Evolutionary conservation across 2,113 vertebrate species (phyloP).

Genomic region (Narcine bancroftii): DNA sequence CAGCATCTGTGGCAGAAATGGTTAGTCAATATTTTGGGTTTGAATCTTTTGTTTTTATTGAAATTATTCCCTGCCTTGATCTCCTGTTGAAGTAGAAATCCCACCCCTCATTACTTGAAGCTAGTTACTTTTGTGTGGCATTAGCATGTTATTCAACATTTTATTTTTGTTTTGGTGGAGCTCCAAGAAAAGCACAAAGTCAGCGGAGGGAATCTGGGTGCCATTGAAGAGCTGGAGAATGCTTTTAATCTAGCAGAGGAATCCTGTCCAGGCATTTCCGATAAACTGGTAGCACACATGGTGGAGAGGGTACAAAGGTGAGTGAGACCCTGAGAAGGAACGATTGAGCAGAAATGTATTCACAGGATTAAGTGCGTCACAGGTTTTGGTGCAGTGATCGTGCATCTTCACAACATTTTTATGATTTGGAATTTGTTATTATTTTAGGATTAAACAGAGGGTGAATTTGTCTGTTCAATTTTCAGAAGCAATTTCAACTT

Average conservation of each 20-base stretch:
- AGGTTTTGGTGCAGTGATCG: background rate
- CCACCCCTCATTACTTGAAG: too few species aligned
- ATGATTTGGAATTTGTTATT: background rate
- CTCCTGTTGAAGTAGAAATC: background rate
- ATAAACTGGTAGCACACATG: conserved; percentile 82
- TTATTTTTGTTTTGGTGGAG: conserved; percentile 47
- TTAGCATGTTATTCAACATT: background rate
- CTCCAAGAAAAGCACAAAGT: conserved; percentile 81
- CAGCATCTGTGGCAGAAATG: too few species aligned
- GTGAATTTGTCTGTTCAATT: background rate
- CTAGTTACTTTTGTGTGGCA: background rate
- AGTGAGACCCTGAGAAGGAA: background rate
- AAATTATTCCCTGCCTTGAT: background rate
- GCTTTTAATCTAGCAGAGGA: conserved; percentile 90
- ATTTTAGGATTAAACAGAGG: background rate
- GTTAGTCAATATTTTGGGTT: too few species aligned
- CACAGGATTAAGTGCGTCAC: background rate
- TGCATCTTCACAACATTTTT: background rate
- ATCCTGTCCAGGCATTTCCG: conserved; percentile 88
- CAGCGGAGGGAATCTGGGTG: conserved; percentile 67
- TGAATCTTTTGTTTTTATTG: too few species aligned
- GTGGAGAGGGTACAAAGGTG: conserved; percentile 87
- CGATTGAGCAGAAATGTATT: background rate
- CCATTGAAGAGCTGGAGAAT: conserved; percentile 92
- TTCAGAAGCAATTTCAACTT: background rate